Percentiles rank a stretch among this genome's conserved stretches.
These are phyloP conservation scores for Malthinus seriepunctatus DNA, from an alignment of 2,888 invertebrate genomes.

Conservation along the genomic window DNA sequence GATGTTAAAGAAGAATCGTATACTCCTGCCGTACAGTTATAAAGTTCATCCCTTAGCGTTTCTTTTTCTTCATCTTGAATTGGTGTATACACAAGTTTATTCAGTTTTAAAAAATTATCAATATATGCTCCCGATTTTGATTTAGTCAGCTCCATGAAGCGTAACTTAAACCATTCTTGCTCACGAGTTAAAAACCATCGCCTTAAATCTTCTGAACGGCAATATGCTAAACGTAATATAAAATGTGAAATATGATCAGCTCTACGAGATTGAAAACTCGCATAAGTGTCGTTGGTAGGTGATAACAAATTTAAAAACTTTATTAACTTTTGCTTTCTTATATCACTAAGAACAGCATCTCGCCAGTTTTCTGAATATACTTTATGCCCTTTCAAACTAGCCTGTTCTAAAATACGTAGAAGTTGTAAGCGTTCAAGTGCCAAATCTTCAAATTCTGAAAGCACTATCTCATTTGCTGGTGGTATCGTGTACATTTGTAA, in stretches of 20 bases:
- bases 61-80: conserved; percentile 71
- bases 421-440: conserved; percentile 83
- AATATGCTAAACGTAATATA: conserved; percentile 89
- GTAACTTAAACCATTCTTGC: conserved; percentile 84
- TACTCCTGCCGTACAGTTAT: conserved; percentile 62
- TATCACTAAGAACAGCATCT: conserved; percentile 63
- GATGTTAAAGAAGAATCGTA: conserved; percentile 60
- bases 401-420: conserved; percentile 75
- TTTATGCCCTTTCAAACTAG: conserved; percentile 67
- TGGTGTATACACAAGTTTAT: conserved; percentile 68
- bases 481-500: conserved; percentile 78
- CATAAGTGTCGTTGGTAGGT: conserved; percentile 60
- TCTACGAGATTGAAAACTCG: conserved; percentile 68
- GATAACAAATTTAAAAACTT: conserved; percentile 66
- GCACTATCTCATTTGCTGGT: conserved; percentile 72
- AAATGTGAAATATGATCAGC: conserved; percentile 93
- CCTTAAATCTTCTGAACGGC: conserved; percentile 81
- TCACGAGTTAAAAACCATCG: conserved; percentile 90
- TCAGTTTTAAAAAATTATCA: conserved; percentile 67
- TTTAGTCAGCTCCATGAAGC: conserved; percentile 67
- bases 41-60: conserved; percentile 62
- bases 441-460: conserved; percentile 86
- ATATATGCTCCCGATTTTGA: conserved; percentile 60
- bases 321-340: conserved; percentile 70
- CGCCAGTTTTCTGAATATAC: conserved; percentile 70